These are phyloP conservation scores for Hyperoplus immaculatus DNA, from an alignment of 2,797 vertebrate species.

Conservation along the genomic window DNA sequence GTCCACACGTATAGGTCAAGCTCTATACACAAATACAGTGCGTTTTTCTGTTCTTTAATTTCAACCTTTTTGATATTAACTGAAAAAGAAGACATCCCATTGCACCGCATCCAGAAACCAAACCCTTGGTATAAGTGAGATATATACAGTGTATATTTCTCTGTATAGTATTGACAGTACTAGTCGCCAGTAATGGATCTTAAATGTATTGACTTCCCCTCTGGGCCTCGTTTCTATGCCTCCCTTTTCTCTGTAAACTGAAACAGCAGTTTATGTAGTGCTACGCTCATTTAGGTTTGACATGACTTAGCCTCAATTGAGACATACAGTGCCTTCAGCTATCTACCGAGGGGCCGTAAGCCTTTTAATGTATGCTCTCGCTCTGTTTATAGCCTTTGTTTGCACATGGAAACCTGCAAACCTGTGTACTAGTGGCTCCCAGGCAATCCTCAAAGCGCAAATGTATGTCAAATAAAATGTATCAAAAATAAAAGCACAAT, in stretches of 20 bases:
- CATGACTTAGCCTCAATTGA: slow-evolving; percentile 16
- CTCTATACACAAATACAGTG: too few species aligned
- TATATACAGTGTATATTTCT: not conserved
- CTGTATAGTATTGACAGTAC: not conserved
- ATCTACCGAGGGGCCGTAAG: slow-evolving; percentile 18
- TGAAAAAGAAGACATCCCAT: not conserved
- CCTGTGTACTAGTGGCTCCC: not conserved
- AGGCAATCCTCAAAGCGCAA: not conserved
- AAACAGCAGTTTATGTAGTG: slow-evolving; percentile 27
- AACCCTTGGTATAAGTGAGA: not conserved
- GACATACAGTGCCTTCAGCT: slow-evolving; percentile 3
- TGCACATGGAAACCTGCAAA: not conserved
- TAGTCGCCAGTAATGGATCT: slow-evolving; percentile 7
- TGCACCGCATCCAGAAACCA: not conserved
- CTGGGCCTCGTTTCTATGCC: slow-evolving; percentile 24
- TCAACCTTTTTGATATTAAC: not conserved
- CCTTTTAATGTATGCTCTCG: slow-evolving; percentile 14
- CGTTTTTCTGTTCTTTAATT: not conserved
- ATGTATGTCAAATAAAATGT: not conserved
- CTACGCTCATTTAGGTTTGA: slow-evolving; percentile 1
- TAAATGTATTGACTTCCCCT: slow-evolving; percentile 29
- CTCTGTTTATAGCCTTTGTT: slow-evolving; percentile 25
- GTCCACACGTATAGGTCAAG: too few species aligned
- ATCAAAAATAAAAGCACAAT: not conserved
- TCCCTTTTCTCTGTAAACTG: slow-evolving; percentile 18